These are phyloP conservation scores for Mormyrus proboscirostris DNA, from an alignment of 2,797 vertebrate species.

Conservation along the genomic window DNA sequence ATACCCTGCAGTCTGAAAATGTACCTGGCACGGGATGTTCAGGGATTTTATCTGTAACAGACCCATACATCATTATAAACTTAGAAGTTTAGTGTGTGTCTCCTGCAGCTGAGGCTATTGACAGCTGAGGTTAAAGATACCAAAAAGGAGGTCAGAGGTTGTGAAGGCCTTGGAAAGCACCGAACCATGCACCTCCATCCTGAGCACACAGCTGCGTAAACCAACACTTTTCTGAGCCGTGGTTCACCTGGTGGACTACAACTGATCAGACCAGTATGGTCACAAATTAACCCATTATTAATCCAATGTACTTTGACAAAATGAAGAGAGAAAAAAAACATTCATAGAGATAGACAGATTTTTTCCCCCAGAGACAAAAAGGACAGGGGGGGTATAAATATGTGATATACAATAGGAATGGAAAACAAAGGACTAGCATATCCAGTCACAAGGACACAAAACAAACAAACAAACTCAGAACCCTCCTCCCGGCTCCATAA, in stretches of 20 bases:
- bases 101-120: not conserved
- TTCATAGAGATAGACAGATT: not conserved
- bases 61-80: not conserved
- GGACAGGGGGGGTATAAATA: constrained; percentile 31
- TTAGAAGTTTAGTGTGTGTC: not conserved
- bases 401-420: constrained; percentile 37
- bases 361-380: constrained; percentile 25
- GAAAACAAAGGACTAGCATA: constrained; percentile 16
- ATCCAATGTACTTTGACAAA: not conserved
- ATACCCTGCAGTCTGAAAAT: not conserved
- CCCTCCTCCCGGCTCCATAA: not conserved
- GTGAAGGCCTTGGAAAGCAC: not conserved
- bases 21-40: not conserved
- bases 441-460: constrained; percentile 27
- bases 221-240: not conserved
- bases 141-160: not conserved
- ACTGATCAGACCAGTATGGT: not conserved
- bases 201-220: constrained; percentile 15
- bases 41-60: not conserved
- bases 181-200: not conserved
- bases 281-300: not conserved
- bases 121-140: constrained; percentile 20
- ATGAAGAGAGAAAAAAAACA: not conserved
- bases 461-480: not conserved
- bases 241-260: not conserved